Conservation (phyloP, 2,797 vertebrate genomes). For the Coccyzus lansbergi region DNA sequence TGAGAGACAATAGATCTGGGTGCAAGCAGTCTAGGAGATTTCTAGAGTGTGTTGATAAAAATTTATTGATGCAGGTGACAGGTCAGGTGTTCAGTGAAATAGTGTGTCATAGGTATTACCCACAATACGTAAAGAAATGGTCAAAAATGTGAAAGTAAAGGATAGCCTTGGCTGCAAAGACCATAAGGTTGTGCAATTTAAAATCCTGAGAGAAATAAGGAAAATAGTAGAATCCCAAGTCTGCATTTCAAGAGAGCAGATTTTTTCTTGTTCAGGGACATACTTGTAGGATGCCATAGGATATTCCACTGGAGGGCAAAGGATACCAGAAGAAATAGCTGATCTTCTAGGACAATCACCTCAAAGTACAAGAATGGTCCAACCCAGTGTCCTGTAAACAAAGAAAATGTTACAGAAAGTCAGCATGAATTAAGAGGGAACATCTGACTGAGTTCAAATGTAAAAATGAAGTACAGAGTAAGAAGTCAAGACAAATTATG, state of each 20-base stretch:
- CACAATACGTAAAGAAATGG: not conserved
- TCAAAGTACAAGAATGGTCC: not conserved
- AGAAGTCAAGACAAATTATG: not conserved
- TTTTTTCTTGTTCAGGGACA: not conserved
- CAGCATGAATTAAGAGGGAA: not conserved
- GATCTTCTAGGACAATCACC: not conserved
- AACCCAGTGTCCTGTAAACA: not conserved
- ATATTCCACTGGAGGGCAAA: not conserved
- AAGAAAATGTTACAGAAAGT: not conserved
- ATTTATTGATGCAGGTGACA: not conserved
- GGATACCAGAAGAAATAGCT: not conserved
- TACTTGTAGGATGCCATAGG: not conserved
- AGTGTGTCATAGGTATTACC: not conserved
- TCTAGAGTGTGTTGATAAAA: not conserved
- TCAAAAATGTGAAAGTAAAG: not conserved
- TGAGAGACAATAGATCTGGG: not conserved
- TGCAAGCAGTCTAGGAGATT: not conserved
- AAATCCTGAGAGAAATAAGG: not conserved
- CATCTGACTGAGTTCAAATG: not conserved
- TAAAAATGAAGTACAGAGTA: not conserved
- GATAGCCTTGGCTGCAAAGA: not conserved
- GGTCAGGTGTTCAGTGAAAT: not conserved
- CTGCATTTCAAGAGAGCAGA: not conserved
- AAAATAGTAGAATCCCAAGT: not conserved
- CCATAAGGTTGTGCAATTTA: not conserved